Percentiles rank a stretch among this genome's conserved stretches.
Evolutionary conservation across 1,140 invertebrate species (phyloP).

Genomic region (Ips typographus): DNA sequence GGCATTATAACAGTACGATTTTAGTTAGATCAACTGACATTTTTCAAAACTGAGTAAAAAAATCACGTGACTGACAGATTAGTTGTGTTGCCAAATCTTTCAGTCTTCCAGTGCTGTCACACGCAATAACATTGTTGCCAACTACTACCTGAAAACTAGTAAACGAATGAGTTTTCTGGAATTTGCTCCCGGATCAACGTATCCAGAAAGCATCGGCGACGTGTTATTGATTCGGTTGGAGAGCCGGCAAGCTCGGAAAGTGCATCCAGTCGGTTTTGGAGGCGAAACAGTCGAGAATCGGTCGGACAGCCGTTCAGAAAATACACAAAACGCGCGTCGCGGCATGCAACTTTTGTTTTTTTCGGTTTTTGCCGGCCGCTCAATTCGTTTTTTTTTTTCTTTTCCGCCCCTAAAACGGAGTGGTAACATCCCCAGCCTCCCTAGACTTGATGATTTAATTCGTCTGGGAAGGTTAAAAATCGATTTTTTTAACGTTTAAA

Average conservation of each 20-base stretch:
- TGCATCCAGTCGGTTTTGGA: constrained; percentile 22
- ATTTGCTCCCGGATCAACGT: constrained; percentile 11
- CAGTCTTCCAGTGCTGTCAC: too few relatives aligned
- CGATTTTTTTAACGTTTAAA: not conserved
- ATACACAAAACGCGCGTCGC: constrained; percentile 14
- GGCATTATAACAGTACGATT: too few relatives aligned
- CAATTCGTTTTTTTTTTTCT: not conserved
- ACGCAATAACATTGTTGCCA: too few relatives aligned
- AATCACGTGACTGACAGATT: too few relatives aligned
- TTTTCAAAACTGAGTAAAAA: too few relatives aligned
- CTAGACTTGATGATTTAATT: not conserved
- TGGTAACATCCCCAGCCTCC: not conserved
- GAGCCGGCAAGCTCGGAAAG: constrained; percentile 18
- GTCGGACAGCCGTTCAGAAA: constrained; percentile 16
- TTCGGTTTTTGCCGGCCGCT: not conserved
- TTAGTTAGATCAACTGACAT: too few relatives aligned
- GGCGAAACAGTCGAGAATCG: constrained; percentile 18
- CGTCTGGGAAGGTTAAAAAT: not conserved
- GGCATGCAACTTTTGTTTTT: constrained; percentile 18
- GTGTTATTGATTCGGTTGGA: constrained; percentile 29
- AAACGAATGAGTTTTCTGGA: not conserved
- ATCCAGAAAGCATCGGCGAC: constrained; percentile 19
- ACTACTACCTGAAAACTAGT: too few relatives aligned
- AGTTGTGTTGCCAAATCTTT: too few relatives aligned
- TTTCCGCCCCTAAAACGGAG: too few relatives aligned